A percentile compares a stretch with the other conserved stretches of the same genome.
These are phyloP conservation scores for Myripristis murdjan DNA, from an alignment of 2,797 vertebrate species.

Conservation along the genomic window DNA sequence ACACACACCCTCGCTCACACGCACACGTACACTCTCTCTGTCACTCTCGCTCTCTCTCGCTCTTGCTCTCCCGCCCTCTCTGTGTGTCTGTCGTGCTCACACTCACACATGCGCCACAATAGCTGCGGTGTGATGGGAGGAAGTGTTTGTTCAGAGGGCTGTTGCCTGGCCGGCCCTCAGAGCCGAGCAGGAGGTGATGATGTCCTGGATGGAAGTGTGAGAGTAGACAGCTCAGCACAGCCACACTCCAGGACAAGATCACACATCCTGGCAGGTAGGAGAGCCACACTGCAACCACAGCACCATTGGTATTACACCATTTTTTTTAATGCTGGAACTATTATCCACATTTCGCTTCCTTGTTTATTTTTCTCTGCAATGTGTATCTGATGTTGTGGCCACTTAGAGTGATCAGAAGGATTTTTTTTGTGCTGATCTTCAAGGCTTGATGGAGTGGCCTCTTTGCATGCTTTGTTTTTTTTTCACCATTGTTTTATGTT, in stretches of 20 bases:
- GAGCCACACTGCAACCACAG: background rate
- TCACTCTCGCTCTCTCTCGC: background rate
- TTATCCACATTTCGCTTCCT: too few relatives aligned
- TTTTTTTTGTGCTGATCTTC: background rate
- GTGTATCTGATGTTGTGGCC: too few relatives aligned
- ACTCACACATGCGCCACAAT: slow-evolving; percentile 40
- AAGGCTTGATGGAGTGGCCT: too few relatives aligned
- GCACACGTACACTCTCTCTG: slow-evolving; percentile 3
- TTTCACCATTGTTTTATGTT: background rate
- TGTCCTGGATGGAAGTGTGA: slow-evolving; percentile 45
- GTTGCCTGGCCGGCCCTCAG: slow-evolving; percentile 42
- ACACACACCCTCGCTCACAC: slow-evolving; percentile 19
- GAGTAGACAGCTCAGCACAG: slow-evolving; percentile 27
- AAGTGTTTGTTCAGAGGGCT: slow-evolving; percentile 71
- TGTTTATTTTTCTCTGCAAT: too few relatives aligned
- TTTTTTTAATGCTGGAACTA: too few relatives aligned
- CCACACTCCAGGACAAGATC: slow-evolving; percentile 6
- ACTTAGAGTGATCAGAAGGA: too few relatives aligned
- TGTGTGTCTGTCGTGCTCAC: slow-evolving; percentile 34
- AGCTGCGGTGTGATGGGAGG: slow-evolving; percentile 52
- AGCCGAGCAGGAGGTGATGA: slow-evolving; percentile 52
- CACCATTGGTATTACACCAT: too few relatives aligned
- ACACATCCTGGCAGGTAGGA: slow-evolving; percentile 52
- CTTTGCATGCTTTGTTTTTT: too few relatives aligned
- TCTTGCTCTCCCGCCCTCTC: background rate